Evolutionary conservation across 2,888 invertebrate species (phyloP), one percentile per base, ranked within the genome.

Genomic region (Ditula angustiorana): DNA sequence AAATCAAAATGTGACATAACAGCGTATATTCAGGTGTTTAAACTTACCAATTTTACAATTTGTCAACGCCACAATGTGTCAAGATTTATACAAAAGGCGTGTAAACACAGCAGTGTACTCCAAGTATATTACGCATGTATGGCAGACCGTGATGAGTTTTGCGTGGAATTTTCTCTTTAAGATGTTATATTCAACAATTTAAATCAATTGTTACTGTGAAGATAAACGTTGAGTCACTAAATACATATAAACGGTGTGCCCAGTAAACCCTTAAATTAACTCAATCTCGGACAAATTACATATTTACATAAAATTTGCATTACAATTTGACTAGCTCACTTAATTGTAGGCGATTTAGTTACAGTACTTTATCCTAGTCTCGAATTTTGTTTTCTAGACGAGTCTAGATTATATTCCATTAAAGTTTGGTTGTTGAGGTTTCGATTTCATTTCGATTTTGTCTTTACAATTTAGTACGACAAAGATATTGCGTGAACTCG

Each of bases 1-100:
- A 57, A 30, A 57, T 57, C 56, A 62, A 44, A 33, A 50, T 7
- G 30, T 57, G 41, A 24, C 52, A 52, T 7, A 5, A 23, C 13
- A 3, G 1, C 4, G 50, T 63, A 8, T 46, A 26, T 24, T 41
- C 57, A 63, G 35, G 10, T 58, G 63, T 26, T 33, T 13, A 11
- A 58, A 52, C 19, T 35, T 44, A 44, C 13, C 50, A 52, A 58
- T 58, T 52, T 58, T 44, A 52, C 52, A 63, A 63, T 63, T 58
- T 52, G 5, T 41, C 13, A 19, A 28, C 30, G 10, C 13, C n/a
- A 19, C 37, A 0, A 2, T 16, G 26, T 30, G 41, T 37, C 23
- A 10, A 8, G 10, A 37, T 2, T 13, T 2, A 57, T 63, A 46
- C 49, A 50, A 57, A 57, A 49, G 49, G 26, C 19, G 21, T 37